Evolutionary conservation across 2,113 vertebrate genomes (phyloP), one percentile per base, ranked within the genome.

Genomic region (Sialia sialis): DNA sequence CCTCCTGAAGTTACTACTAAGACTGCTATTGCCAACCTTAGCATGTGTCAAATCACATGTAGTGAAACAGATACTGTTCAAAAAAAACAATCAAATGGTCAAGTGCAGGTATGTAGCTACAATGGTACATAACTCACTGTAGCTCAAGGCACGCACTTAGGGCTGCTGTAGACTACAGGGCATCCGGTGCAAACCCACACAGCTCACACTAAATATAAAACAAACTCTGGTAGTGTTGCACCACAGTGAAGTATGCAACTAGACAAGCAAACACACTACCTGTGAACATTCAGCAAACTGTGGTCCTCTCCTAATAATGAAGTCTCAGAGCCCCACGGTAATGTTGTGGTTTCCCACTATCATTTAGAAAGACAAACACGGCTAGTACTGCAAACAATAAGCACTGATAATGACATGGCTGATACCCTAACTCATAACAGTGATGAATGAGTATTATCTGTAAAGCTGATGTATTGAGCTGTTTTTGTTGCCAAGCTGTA

Each of bases 271-370:
- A 60, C 25, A 18, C 21, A 15, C 43, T 17, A 10, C n/a, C 38
- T 23, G 23, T 16, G 70, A 91, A 29, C 23, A 20, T 27, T 36
- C 68, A 84, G 76, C n/a, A 52, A 66, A 60, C 3, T 55, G 18
- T 5, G 16, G 14, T 52, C 25, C 54, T 7, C 43, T 68, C 72
- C 49, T 58, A 59, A 54, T 1, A 25, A 66, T 19, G 23, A 67
- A 54, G 23, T 39, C 29, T 63, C 32, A 20, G 26, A 43, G 25
- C 4, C 52, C 8, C 26, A 43, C 0, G 0, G n/a, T 11, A 63
- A 51, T 3, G 6, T 14, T 63, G 6, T 25, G 15, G 8, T 48
- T 60, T 43, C 66, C 63, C 30, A 6, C 10, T 84, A 76, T 81
- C 39, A 6, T 63, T 55, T 41, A 59, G 64, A 63, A 74, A 80